A percentile compares a stretch with the other conserved stretches of the same genome.
Conservation (phyloP, 2,797 vertebrate genomes). For the Chromis chromis region DNA sequence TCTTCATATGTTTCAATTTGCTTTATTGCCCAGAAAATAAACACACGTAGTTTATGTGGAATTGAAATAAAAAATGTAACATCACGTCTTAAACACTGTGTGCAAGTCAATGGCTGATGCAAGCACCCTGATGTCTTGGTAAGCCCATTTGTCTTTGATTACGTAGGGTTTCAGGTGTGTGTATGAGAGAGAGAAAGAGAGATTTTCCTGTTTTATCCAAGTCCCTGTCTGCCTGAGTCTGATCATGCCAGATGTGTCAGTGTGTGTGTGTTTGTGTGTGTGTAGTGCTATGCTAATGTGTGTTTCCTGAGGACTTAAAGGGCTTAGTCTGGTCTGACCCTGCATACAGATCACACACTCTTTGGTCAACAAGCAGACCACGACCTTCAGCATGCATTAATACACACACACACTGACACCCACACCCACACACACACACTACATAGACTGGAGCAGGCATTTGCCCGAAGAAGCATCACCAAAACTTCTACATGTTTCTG, state of each 20-base stretch:
- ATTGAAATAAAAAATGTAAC: slow-evolving; percentile 56
- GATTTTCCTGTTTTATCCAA: slow-evolving; percentile 72
- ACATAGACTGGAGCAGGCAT: slow-evolving; percentile 39
- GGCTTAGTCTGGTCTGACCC: slow-evolving; percentile 86
- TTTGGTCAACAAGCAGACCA: slow-evolving; percentile 84
- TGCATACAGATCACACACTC: slow-evolving; percentile 87
- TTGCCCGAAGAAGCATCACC: slow-evolving; percentile 29
- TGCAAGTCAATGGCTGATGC: slow-evolving; percentile 71
- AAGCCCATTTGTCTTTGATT: slow-evolving; percentile 76
- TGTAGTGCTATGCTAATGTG: slow-evolving; percentile 83
- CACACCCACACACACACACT: slow-evolving; percentile 27
- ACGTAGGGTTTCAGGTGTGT: slow-evolving; percentile 65
- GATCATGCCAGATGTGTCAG: slow-evolving; percentile 75
- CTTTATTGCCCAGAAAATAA: slow-evolving; percentile 14
- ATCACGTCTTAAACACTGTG: slow-evolving; percentile 61
- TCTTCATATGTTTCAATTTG: background rate
- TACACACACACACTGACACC: slow-evolving; percentile 49
- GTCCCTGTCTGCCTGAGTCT: slow-evolving; percentile 74
- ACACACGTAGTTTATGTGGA: slow-evolving; percentile 23
- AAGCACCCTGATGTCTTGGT: slow-evolving; percentile 72
- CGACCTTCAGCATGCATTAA: slow-evolving; percentile 84
- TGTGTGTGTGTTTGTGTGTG: slow-evolving; percentile 53
- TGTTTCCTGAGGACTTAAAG: slow-evolving; percentile 87
- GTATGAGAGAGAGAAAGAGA: slow-evolving; percentile 50
- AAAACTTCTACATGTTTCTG: slow-evolving; percentile 28